Evolutionary conservation across 2,113 vertebrate genomes (phyloP), one percentile per base, ranked within the genome.

Genomic region (Macquaria ambigua): DNA sequence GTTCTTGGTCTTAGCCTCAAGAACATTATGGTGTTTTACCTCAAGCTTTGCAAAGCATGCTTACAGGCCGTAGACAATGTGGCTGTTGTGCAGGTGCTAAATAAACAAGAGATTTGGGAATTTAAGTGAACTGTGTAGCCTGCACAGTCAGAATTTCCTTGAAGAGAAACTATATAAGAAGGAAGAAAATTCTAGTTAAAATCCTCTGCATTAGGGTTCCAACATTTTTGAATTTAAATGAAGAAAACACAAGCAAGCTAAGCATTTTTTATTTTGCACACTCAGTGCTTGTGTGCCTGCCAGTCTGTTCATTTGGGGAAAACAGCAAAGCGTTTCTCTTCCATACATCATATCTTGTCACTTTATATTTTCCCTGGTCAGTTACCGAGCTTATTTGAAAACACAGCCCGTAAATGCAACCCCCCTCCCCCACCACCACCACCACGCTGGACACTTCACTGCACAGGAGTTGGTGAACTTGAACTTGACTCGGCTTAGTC

Each of bases 401-500:
- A 74, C 76, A 41, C 25, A 53, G 34, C 5, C 75, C 21, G 6
- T 63, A 34, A 63, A 85, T 52, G 20, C 15, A 15, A 18, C 48
- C 21, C 62, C 66, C 5, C 15, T 61, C 55, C 71, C 48, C 69
- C 39, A 59, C 61, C 50, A 43, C 37, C 37, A 4, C 37, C 37
- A 4, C 20, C 50, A 25, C 6, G 4, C 39, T 67, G 70, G 23
- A 59, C 82, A 86, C 63, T 83, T 69, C 56, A 77, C 41, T 56
- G 72, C 63, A 75, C 71, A 74, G 50, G 68, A 18, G 74, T 80
- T 67, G 74, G 37, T 81, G 96, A 96, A 96, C 96, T 96, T 96
- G 93, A 91, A 90, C 78, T 90, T 93, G 90, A 94, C 92, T 82
- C 16, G 43, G 85, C 59, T 82, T 64, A 9, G 55, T 74, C 37